Conservation (phyloP, 1,140 invertebrate species). For the Hirudo medicinalis region DNA sequence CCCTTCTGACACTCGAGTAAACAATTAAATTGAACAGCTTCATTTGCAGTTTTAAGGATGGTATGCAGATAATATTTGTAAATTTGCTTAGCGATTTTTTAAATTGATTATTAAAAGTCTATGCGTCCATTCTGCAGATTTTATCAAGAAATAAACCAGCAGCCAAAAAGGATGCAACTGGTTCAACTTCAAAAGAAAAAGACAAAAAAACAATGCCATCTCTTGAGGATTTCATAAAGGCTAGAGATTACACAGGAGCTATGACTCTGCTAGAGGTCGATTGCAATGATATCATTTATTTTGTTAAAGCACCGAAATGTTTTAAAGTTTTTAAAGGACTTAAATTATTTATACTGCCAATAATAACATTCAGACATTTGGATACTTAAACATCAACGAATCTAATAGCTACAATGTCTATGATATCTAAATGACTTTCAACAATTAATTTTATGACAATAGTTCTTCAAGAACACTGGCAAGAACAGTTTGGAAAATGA, state of each 20-base stretch:
- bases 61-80: too few relatives aligned
- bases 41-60: too few relatives aligned
- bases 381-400: neutral
- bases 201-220: constrained; percentile 51
- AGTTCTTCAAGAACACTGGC: constrained; percentile 47
- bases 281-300: too few relatives aligned
- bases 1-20: too few relatives aligned
- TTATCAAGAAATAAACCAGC: constrained; percentile 41
- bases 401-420: neutral
- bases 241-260: constrained; percentile 82
- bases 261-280: constrained; percentile 75
- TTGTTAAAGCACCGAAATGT: too few relatives aligned
- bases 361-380: neutral
- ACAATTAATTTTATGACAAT: constrained; percentile 16
- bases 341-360: neutral
- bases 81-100: too few relatives aligned
- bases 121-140: constrained; percentile 30
- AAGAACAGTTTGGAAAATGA: constrained; percentile 53
- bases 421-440: constrained; percentile 12
- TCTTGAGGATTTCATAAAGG: constrained; percentile 76
- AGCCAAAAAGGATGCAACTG: constrained; percentile 32
- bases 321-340: too few relatives aligned
- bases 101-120: too few relatives aligned
- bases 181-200: constrained; percentile 35
- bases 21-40: too few relatives aligned